Conservation (phyloP, 2,113 vertebrate species). For the Capreolus pygargus region DNA sequence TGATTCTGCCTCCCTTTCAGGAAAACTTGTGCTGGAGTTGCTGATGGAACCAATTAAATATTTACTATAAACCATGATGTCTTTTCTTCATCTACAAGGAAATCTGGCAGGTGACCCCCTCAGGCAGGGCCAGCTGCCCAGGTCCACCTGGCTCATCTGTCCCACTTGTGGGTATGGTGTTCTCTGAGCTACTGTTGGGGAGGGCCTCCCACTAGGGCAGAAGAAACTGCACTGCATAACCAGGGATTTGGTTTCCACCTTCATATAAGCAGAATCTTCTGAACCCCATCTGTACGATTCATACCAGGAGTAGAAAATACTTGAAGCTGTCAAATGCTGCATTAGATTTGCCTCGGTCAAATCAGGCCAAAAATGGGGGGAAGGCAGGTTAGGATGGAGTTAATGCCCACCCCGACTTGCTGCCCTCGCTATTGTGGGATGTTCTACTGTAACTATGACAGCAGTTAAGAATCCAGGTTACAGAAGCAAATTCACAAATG, state of each 20-base stretch:
- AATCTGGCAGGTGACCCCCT: not conserved
- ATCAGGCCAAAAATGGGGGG: not conserved
- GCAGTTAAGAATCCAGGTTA: not conserved
- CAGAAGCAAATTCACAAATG: not conserved
- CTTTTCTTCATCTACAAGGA: constrained; percentile 26
- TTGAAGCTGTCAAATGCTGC: not conserved
- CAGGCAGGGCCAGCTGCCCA: not conserved
- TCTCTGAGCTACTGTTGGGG: not conserved
- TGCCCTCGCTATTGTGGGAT: not conserved
- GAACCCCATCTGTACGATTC: not conserved
- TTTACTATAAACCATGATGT: constrained; percentile 49
- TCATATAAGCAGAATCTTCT: not conserved
- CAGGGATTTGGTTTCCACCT: not conserved
- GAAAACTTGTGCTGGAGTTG: constrained; percentile 31
- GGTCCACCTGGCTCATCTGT: not conserved
- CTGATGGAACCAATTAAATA: constrained; percentile 67
- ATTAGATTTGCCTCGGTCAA: not conserved
- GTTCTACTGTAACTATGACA: not conserved
- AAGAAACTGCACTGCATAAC: not conserved
- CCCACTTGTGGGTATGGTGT: not conserved
- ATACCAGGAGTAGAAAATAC: not conserved
- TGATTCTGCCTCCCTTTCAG: constrained; percentile 20
- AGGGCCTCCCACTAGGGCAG: not conserved
- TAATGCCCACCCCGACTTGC: not conserved
- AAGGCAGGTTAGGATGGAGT: not conserved